These are phyloP conservation scores for Phalangium opilio DNA, from an alignment of 2,888 invertebrate species.

Conservation along the genomic window DNA sequence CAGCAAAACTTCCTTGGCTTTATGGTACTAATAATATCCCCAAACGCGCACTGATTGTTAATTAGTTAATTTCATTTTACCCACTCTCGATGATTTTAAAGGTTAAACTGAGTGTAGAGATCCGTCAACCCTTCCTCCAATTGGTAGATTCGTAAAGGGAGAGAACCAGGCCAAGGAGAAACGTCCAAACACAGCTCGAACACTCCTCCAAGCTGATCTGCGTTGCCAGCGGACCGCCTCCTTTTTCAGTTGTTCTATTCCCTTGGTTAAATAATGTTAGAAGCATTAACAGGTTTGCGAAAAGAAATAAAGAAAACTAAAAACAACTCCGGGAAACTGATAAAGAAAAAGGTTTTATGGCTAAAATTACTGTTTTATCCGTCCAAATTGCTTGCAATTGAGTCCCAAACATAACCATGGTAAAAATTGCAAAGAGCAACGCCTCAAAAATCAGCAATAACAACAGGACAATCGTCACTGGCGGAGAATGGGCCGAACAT, in stretches of 20 bases:
- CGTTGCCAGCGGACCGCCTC: slow-evolving; percentile 86
- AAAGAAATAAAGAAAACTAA: no score
- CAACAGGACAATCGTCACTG: slow-evolving; percentile 81
- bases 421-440: slow-evolving; percentile 90
- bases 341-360: no score
- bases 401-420: slow-evolving; percentile 91
- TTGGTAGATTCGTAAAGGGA: slow-evolving; percentile 50
- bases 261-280: no score
- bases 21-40: no score
- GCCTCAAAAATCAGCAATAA: slow-evolving; percentile 86
- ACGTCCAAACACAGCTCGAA: slow-evolving; percentile 90
- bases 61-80: no score
- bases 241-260: slow-evolving; percentile 91
- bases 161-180: slow-evolving; percentile 91
- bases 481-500: slow-evolving; percentile 83
- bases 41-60: no score
- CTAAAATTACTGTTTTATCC: slow-evolving; percentile 97
- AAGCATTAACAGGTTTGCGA: no score
- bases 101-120: no score
- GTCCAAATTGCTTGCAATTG: slow-evolving; percentile 95
- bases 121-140: no score
- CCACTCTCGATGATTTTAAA: no score
- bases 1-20: no score
- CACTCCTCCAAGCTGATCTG: slow-evolving; percentile 82
- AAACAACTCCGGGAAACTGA: no score